phyloP scores from a whole-genome alignment of 2,888 invertebrate species.

The Himalopsyche japonica region DNA sequence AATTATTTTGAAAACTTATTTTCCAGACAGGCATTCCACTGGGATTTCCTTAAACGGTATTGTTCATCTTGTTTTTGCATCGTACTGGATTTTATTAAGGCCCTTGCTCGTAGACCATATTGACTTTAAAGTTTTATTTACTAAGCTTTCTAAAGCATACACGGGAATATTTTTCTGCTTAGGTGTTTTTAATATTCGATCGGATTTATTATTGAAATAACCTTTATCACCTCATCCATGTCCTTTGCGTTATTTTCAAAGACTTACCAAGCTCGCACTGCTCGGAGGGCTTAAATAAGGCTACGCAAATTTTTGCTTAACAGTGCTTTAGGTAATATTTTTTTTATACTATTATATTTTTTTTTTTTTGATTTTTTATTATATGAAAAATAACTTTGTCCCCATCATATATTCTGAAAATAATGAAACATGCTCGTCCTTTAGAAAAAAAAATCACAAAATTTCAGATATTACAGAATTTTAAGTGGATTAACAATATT shows the following conservation, averaged over 20 bases:
- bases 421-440: too few species aligned
- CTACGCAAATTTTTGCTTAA: too few species aligned
- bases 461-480: too few species aligned
- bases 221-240: background rate
- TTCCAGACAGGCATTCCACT: background rate
- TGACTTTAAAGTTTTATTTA: background rate
- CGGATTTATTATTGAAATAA: background rate
- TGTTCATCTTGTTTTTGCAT: background rate
- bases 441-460: too few species aligned
- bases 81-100: background rate
- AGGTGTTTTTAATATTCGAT: background rate
- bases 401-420: too few species aligned
- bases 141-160: background rate
- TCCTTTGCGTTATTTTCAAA: background rate
- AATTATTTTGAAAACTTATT: background rate
- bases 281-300: too few species aligned
- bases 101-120: background rate
- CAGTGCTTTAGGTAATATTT: too few species aligned
- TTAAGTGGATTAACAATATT: too few species aligned
- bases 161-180: background rate
- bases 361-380: too few species aligned
- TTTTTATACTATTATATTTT: too few species aligned
- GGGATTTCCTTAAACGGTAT: background rate
- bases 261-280: too few species aligned
- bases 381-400: too few species aligned